Conservation (phyloP, 2,888 invertebrate genomes). For the Phoronis australis region DNA sequence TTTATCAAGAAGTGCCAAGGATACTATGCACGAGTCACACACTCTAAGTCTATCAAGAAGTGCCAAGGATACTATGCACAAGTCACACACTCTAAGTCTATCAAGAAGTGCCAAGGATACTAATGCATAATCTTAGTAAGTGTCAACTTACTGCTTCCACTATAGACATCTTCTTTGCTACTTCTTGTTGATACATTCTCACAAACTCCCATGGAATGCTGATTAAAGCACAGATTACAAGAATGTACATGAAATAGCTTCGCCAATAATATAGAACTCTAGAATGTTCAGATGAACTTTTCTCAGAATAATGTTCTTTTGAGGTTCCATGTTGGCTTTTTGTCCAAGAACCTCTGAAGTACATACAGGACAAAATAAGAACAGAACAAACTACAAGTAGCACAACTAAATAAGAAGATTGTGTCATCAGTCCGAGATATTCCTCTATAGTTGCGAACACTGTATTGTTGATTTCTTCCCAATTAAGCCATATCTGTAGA, state of each 20-base stretch:
- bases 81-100: neutral
- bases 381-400: too few species aligned
- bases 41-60: neutral
- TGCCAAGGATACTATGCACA: neutral
- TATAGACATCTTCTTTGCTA: conserved; percentile 30
- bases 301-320: too few species aligned
- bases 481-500: too few species aligned
- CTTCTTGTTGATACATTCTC: conserved; percentile 32
- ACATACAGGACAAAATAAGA: too few species aligned
- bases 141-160: conserved; percentile 19
- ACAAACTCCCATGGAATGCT: conserved; percentile 44
- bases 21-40: neutral
- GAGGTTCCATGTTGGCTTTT: too few species aligned
- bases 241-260: neutral
- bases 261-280: too few species aligned
- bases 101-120: neutral
- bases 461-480: too few species aligned
- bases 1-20: neutral
- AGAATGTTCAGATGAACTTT: too few species aligned
- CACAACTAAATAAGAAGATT: too few species aligned
- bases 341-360: too few species aligned
- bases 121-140: neutral
- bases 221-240: conserved; percentile 3
- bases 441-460: too few species aligned
- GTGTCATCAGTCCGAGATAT: too few species aligned